Conservation (phyloP, 2,113 vertebrate genomes). For the Protobothrops mucrosquamatus region DNA sequence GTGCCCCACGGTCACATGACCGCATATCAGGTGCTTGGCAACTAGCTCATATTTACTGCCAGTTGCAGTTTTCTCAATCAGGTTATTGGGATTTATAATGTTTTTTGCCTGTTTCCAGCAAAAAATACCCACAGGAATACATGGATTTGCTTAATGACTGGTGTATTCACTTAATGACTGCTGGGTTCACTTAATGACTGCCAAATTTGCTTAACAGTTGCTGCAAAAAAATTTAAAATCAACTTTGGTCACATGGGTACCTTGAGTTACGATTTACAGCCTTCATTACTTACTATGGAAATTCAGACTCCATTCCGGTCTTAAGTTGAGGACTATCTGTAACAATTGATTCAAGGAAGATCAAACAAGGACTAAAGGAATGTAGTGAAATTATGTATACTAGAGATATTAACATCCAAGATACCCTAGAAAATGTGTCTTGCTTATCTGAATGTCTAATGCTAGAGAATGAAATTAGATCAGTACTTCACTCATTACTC, state of each 20-base stretch:
- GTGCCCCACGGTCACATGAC: background rate
- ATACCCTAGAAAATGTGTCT: too few species aligned
- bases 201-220: background rate
- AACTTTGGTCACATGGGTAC: background rate
- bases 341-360: background rate
- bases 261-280: background rate
- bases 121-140: background rate
- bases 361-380: background rate
- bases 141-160: background rate
- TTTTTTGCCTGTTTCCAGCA: background rate
- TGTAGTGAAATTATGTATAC: background rate
- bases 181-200: background rate
- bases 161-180: background rate
- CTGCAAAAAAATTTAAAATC: background rate
- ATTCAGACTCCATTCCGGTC: background rate
- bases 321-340: background rate
- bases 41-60: background rate
- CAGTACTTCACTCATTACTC: background rate
- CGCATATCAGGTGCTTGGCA: background rate
- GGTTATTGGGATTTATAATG: background rate
- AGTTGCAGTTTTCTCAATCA: background rate
- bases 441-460: background rate
- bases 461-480: background rate
- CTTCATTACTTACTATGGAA: background rate
- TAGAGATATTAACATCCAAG: too few species aligned